Percentiles rank a stretch among this genome's conserved stretches.
Evolutionary conservation across 2,797 vertebrate species (phyloP).

Genomic region (Oreochromis grahami): DNA sequence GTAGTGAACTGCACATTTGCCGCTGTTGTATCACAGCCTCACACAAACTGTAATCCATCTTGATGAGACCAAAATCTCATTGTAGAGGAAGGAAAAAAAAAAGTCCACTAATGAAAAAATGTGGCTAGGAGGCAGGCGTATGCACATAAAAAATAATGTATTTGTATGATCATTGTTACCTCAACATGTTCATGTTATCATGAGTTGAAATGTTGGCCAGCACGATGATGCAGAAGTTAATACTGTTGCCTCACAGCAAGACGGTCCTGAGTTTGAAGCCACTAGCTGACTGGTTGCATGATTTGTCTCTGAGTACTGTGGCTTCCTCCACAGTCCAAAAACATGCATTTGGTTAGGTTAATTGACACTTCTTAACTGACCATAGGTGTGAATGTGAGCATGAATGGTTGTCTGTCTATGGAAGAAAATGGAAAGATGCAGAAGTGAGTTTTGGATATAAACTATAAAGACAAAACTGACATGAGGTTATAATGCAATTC

Average conservation of each 20-base stretch:
- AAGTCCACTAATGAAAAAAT: background rate
- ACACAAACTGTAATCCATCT: background rate
- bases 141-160: background rate
- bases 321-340: background rate
- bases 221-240: background rate
- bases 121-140: background rate
- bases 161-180: background rate
- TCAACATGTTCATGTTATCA: background rate
- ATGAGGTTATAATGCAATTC: background rate
- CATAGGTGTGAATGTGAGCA: background rate
- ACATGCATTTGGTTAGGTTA: background rate
- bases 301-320: background rate
- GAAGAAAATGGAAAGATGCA: background rate
- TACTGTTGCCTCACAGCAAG: background rate
- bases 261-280: background rate
- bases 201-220: background rate
- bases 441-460: background rate
- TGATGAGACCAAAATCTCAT: background rate
- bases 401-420: rapidly evolving
- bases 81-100: background rate
- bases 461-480: background rate
- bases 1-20: background rate
- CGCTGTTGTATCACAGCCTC: background rate
- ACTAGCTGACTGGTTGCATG: background rate
- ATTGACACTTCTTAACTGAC: background rate